Conservation (phyloP, 2,797 vertebrate species). For the Chanos chanos region DNA sequence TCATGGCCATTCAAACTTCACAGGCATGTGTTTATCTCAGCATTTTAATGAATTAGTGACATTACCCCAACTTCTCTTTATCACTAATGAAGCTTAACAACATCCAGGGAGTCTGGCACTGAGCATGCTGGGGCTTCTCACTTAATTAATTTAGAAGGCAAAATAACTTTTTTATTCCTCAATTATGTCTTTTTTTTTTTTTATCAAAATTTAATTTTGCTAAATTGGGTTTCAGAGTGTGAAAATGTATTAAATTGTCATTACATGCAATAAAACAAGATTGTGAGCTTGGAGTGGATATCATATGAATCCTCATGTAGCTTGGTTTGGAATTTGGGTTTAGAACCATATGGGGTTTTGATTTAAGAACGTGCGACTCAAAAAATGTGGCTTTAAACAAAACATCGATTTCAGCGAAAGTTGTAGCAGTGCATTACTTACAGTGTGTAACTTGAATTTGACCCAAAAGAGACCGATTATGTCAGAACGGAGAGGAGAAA, state of each 20-base stretch:
- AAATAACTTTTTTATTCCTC: constrained; percentile 69
- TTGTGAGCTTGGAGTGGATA: constrained; percentile 17
- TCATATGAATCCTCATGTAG: constrained; percentile 14
- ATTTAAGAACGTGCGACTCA: too few species aligned
- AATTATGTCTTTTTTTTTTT: constrained; percentile 78
- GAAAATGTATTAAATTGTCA: constrained; percentile 53
- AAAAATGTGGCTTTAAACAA: too few species aligned
- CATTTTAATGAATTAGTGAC: constrained; percentile 73
- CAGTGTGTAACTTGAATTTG: too few species aligned
- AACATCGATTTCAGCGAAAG: too few species aligned
- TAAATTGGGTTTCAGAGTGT: constrained; percentile 62
- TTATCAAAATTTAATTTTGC: constrained; percentile 71
- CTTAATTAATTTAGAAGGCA: constrained; percentile 67
- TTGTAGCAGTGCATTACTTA: too few species aligned
- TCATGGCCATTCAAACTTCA: constrained; percentile 57
- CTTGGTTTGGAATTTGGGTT: neutral
- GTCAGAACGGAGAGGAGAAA: too few species aligned
- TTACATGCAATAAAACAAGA: constrained; percentile 26
- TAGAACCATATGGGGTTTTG: too few species aligned
- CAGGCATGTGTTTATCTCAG: constrained; percentile 68
- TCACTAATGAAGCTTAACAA: constrained; percentile 67
- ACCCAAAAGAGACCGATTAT: too few species aligned
- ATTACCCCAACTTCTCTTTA: constrained; percentile 71
- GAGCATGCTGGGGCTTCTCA: constrained; percentile 52
- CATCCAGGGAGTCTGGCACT: constrained; percentile 9